Conservation (phyloP, 2,113 vertebrate genomes). For the Ornithorhynchus anatinus region DNA sequence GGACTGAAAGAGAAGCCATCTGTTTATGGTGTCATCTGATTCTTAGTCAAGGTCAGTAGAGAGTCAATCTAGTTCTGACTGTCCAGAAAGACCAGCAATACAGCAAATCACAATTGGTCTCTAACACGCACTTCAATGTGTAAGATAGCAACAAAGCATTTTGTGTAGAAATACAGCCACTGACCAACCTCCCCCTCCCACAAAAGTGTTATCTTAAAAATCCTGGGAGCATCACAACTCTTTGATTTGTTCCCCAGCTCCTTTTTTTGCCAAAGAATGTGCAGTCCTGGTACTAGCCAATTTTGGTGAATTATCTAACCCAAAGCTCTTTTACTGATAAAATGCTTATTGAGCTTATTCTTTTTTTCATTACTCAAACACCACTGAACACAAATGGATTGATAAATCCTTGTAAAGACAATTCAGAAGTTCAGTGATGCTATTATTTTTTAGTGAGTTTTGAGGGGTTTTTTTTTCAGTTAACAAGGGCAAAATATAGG, state of each 20-base stretch:
- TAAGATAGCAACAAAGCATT: too few relatives aligned
- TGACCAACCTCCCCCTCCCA: slow-evolving; percentile 4
- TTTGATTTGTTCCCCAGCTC: slow-evolving; percentile 23
- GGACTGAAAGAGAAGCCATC: neutral
- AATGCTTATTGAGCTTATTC: slow-evolving; percentile 36
- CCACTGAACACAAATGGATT: too few relatives aligned
- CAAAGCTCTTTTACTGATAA: slow-evolving; percentile 48
- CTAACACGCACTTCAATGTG: too few relatives aligned
- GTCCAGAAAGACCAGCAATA: neutral
- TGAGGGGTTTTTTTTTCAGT: too few relatives aligned
- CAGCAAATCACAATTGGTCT: too few relatives aligned
- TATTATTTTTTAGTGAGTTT: too few relatives aligned
- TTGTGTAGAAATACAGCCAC: too few relatives aligned
- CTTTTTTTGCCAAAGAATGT: slow-evolving; percentile 32
- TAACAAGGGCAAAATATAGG: too few relatives aligned
- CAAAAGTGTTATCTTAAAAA: neutral
- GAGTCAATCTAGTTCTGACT: neutral
- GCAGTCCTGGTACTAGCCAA: slow-evolving; percentile 25
- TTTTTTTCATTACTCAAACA: slow-evolving; percentile 37
- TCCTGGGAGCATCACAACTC: neutral
- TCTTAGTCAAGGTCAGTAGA: neutral
- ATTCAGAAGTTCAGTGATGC: too few relatives aligned
- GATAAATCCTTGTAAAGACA: too few relatives aligned
- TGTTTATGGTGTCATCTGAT: neutral
- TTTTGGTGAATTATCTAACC: slow-evolving; percentile 3